These are phyloP conservation scores for Hypocryptadius cinnamomeus DNA, from an alignment of 2,113 vertebrate species.

Conservation along the genomic window DNA sequence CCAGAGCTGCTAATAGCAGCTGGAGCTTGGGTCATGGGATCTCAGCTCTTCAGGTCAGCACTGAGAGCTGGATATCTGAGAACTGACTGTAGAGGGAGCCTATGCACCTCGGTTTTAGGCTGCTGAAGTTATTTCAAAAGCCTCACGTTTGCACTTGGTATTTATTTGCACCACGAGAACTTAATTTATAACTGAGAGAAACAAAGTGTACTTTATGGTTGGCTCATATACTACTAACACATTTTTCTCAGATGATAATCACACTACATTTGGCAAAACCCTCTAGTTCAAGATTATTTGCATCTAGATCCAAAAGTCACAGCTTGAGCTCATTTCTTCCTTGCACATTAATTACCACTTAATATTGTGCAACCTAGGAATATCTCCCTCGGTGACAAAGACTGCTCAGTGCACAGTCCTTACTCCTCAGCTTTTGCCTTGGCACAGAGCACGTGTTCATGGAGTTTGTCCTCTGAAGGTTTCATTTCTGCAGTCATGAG, in stretches of 20 bases:
- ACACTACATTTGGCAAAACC: background rate
- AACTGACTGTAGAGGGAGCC: slow-evolving; percentile 33
- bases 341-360: background rate
- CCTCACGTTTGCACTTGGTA: background rate
- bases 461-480: background rate
- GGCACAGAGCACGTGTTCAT: background rate
- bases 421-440: background rate
- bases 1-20: background rate
- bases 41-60: background rate
- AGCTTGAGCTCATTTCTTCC: slow-evolving; percentile 13
- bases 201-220: slow-evolving; percentile 4
- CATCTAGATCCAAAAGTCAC: background rate
- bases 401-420: background rate
- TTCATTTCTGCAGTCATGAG: background rate
- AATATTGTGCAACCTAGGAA: background rate
- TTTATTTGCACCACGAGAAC: background rate
- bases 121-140: background rate
- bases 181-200: background rate
- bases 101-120: background rate
- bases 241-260: slow-evolving; percentile 15
- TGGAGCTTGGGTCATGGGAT: background rate
- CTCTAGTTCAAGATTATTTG: background rate
- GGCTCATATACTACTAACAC: background rate
- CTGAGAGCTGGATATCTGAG: background rate
- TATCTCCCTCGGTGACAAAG: background rate